These are phyloP conservation scores for Girardinichthys multiradiatus DNA, from an alignment of 2,113 vertebrate species.

Conservation along the genomic window DNA sequence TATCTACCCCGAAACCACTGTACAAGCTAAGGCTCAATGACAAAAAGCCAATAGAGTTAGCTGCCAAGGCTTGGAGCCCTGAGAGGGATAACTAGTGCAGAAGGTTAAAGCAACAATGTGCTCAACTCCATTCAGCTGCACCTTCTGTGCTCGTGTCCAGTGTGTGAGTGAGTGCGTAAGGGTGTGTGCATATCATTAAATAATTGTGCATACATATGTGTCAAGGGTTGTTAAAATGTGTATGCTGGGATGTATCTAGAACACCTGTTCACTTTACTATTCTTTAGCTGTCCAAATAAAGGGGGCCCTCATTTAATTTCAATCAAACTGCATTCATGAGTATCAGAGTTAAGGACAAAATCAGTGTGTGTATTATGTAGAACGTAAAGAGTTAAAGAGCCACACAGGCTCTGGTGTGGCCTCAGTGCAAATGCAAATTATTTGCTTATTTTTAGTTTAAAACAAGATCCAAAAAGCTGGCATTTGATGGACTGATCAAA, in stretches of 20 bases:
- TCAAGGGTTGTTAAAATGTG: constrained; percentile 74
- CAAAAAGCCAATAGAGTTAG: constrained; percentile 80
- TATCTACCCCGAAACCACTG: constrained; percentile 55
- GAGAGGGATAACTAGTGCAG: constrained; percentile 79
- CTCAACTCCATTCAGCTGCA: constrained; percentile 72
- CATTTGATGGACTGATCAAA: constrained; percentile 50
- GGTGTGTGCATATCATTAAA: constrained; percentile 44
- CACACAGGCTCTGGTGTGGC: constrained; percentile 22
- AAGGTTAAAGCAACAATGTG: constrained; percentile 83
- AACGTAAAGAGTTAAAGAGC: constrained; percentile 17
- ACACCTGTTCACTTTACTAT: constrained; percentile 74
- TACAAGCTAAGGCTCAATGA: constrained; percentile 73
- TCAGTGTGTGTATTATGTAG: constrained; percentile 30
- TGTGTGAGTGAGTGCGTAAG: constrained; percentile 34
- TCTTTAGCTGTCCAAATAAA: constrained; percentile 51
- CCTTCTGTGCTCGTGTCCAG: constrained; percentile 66
- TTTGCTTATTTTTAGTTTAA: constrained; percentile 51
- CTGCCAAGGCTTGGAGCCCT: constrained; percentile 75
- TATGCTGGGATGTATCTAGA: constrained; percentile 54
- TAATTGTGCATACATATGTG: constrained; percentile 57
- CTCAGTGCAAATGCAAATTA: constrained; percentile 60
- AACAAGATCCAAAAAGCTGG: constrained; percentile 28
- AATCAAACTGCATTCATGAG: constrained; percentile 62
- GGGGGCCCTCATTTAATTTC: constrained; percentile 64
- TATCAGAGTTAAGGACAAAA: constrained; percentile 35